phyloP scores from a whole-genome alignment of 2,888 invertebrate species.

The Brachylomia viminalis region DNA sequence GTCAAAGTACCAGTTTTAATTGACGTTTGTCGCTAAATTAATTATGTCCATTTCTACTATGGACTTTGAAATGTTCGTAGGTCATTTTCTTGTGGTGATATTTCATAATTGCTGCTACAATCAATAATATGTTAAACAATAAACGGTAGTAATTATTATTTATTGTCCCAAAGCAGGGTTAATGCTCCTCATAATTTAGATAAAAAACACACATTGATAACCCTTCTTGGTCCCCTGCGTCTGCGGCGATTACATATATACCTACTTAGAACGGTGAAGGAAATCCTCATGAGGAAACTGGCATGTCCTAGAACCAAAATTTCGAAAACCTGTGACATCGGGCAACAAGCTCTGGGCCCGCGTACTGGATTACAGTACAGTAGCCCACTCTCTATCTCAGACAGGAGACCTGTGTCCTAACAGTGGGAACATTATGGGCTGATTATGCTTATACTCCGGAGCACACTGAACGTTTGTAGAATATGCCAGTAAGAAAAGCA shows the following conservation, averaged over 20 bases:
- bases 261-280: background rate
- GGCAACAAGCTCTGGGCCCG: too few relatives aligned
- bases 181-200: constrained; percentile 8
- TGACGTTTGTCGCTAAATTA: background rate
- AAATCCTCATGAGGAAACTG: background rate
- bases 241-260: background rate
- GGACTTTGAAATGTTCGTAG: background rate
- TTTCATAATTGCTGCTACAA: background rate
- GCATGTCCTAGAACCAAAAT: background rate
- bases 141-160: background rate
- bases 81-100: background rate
- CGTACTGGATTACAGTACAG: too few relatives aligned
- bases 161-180: background rate
- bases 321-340: background rate
- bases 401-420: background rate
- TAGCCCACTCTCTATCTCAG: background rate
- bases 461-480: too few relatives aligned
- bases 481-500: too few relatives aligned
- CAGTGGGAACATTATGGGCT: background rate
- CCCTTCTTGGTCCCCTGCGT: background rate
- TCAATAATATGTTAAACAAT: too few relatives aligned
- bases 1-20: background rate
- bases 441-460: background rate
- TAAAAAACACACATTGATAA: constrained; percentile 22
- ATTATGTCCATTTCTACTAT: background rate